phyloP scores from a whole-genome alignment of 2,113 vertebrate genomes.

The Butorides virescens region DNA sequence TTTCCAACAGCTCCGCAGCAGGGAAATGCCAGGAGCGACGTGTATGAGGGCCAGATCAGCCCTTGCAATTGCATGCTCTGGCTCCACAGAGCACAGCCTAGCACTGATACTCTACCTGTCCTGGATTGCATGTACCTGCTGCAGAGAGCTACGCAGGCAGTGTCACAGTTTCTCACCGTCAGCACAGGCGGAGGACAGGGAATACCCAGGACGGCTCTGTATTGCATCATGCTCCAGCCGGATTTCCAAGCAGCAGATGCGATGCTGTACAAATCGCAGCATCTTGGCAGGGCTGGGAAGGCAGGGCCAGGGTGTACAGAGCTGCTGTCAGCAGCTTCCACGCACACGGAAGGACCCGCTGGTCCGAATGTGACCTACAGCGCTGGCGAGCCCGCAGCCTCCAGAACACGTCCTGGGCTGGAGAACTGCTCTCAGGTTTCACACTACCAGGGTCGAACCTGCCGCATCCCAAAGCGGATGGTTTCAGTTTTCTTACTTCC shows the following conservation, averaged over 20 bases:
- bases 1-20: not conserved
- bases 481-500: not conserved
- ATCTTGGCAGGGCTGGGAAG: not conserved
- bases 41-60: not conserved
- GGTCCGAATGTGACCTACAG: rapidly evolving
- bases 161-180: rapidly evolving
- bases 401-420: not conserved
- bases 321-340: not conserved
- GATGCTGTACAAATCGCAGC: rapidly evolving
- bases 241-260: not conserved
- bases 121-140: not conserved
- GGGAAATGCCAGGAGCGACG: not conserved
- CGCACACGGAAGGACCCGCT: rapidly evolving
- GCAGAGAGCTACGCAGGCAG: not conserved
- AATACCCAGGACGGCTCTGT: not conserved
- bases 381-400: rapidly evolving
- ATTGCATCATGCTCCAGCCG: not conserved
- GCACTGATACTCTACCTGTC: rapidly evolving
- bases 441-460: not conserved
- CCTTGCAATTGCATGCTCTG: rapidly evolving
- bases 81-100: not conserved
- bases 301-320: not conserved
- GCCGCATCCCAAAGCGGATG: not conserved
- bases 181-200: not conserved
- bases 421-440: not conserved